Evolutionary conservation across 2,797 vertebrate genomes (phyloP).

Genomic region (Pseudochirops cupreus): DNA sequence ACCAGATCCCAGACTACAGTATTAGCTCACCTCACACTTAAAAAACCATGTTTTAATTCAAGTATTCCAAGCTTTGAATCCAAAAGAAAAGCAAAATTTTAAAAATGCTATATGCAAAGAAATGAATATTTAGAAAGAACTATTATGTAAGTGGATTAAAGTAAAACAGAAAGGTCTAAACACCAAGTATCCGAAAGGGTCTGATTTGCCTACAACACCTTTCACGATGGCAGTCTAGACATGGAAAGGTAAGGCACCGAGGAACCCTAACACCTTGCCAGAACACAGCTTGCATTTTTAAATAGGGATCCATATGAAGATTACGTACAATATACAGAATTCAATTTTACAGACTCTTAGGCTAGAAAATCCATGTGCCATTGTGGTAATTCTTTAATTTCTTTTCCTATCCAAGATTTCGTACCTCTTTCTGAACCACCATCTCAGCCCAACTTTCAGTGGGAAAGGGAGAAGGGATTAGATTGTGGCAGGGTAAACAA

Average conservation of each 20-base stretch:
- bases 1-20: background rate
- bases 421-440: background rate
- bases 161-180: background rate
- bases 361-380: conserved; percentile 5
- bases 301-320: background rate
- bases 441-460: background rate
- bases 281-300: background rate
- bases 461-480: background rate
- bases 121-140: background rate
- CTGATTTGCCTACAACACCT: background rate
- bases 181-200: background rate
- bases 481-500: background rate
- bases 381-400: conserved; percentile 34
- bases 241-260: background rate
- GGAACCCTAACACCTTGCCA: background rate
- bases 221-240: background rate
- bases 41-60: background rate
- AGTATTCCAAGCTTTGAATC: background rate
- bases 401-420: background rate
- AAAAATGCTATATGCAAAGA: background rate
- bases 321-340: background rate
- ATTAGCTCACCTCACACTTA: background rate
- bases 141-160: background rate
- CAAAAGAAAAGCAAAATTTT: background rate
- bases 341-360: background rate